Evolutionary conservation across 2,888 invertebrate species (phyloP).

Genomic region (Nephrotoma flavescens): DNA sequence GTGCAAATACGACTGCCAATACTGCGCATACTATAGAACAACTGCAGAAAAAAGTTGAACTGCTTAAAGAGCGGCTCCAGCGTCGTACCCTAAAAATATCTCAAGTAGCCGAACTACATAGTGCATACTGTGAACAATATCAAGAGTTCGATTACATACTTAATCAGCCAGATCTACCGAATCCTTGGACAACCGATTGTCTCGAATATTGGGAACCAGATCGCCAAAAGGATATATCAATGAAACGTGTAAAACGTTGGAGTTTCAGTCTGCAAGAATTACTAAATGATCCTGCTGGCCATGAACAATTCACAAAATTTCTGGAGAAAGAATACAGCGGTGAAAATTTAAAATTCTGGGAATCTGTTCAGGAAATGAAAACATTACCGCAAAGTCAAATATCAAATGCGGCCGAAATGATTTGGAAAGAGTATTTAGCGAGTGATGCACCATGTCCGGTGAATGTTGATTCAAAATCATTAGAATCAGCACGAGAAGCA

Average conservation of each 20-base stretch:
- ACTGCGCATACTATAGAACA: neutral
- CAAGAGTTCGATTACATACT: constrained; percentile 92
- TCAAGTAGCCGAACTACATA: constrained; percentile 83
- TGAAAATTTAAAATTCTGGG: constrained; percentile 96
- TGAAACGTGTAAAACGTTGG: constrained; percentile 90
- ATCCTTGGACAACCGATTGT: constrained; percentile 94
- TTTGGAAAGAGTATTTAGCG: constrained; percentile 88
- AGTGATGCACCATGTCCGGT: constrained; percentile 91
- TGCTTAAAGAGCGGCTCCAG: constrained; percentile 65
- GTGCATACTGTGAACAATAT: constrained; percentile 90
- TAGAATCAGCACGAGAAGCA: constrained; percentile 68
- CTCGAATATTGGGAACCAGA: constrained; percentile 97
- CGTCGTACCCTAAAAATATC: constrained; percentile 79
- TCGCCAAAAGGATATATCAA: constrained; percentile 82
- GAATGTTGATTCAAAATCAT: constrained; percentile 89
- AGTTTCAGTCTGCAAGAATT: constrained; percentile 92
- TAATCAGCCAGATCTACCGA: constrained; percentile 81
- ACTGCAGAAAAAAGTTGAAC: constrained; percentile 46
- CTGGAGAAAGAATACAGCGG: constrained; percentile 97
- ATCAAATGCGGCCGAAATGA: constrained; percentile 63
- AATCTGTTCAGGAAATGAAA: constrained; percentile 86
- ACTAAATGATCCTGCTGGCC: constrained; percentile 84
- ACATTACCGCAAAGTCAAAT: constrained; percentile 76
- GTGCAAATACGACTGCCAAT: neutral
- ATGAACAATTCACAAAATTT: constrained; percentile 91